These are phyloP conservation scores for Calosoma granatense DNA, from an alignment of 1,140 invertebrate species.

Conservation along the genomic window DNA sequence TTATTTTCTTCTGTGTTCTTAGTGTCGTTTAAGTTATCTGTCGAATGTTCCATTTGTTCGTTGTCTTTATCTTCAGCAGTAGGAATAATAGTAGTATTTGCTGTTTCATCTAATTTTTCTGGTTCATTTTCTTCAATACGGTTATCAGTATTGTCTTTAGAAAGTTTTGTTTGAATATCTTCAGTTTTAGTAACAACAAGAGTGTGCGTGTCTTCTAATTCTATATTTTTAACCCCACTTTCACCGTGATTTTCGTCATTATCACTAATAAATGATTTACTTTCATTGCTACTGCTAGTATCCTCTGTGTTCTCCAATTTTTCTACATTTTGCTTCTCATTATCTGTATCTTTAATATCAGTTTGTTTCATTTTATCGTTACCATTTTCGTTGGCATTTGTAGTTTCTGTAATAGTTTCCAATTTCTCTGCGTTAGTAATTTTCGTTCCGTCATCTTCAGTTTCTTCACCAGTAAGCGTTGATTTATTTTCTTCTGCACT, in stretches of 20 bases:
- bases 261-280: too few relatives aligned
- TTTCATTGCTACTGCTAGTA: background rate
- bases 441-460: too few relatives aligned
- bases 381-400: background rate
- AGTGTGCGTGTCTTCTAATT: too few relatives aligned
- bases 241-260: too few relatives aligned
- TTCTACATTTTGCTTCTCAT: background rate
- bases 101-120: background rate
- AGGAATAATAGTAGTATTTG: background rate
- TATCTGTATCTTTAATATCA: too few relatives aligned
- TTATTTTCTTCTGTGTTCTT: too few relatives aligned
- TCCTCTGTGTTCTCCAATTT: background rate
- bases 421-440: background rate
- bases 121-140: too few relatives aligned
- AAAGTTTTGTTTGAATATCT: background rate
- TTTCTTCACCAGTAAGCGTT: too few relatives aligned
- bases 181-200: too few relatives aligned
- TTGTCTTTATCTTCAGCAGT: background rate
- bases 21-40: too few relatives aligned
- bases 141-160: too few relatives aligned
- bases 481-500: background rate
- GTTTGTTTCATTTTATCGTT: background rate
- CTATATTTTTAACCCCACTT: too few relatives aligned
- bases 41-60: background rate
- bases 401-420: background rate